Evolutionary conservation across 2,888 invertebrate species (phyloP).

Genomic region (Neuroscelio doddi): DNA sequence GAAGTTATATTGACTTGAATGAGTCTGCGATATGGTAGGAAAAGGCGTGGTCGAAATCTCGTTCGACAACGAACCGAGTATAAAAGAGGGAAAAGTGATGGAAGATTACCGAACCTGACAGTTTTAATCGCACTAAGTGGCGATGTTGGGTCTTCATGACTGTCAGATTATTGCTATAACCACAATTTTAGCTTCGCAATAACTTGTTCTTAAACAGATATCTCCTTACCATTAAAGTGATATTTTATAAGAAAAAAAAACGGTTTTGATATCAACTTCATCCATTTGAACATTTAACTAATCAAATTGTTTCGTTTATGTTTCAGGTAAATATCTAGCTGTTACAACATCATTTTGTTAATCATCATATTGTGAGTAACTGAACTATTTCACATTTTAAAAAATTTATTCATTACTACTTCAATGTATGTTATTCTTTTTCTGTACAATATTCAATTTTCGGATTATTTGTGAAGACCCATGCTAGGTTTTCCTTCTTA

Average conservation of each 20-base stretch:
- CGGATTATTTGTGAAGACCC: conserved; percentile 22
- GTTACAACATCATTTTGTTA: background rate
- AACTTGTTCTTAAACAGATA: conserved; percentile 28
- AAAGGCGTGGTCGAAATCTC: conserved; percentile 50
- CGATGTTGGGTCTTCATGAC: conserved; percentile 51
- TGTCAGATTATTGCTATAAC: conserved; percentile 58
- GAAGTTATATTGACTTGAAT: conserved; percentile 29
- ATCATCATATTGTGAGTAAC: conserved; percentile 27
- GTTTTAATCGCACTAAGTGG: conserved; percentile 65
- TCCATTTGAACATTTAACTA: too few relatives aligned
- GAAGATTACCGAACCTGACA: conserved; percentile 51
- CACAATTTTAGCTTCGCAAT: conserved; percentile 31
- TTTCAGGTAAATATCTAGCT: conserved; percentile 58
- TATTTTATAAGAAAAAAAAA: too few relatives aligned
- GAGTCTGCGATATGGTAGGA: conserved; percentile 36
- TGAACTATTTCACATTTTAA: too few relatives aligned
- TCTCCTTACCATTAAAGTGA: conserved; percentile 29
- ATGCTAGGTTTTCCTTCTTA: too few relatives aligned
- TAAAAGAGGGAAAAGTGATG: conserved; percentile 35
- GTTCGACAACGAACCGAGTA: conserved; percentile 23
- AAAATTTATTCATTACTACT: too few relatives aligned
- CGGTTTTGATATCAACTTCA: too few relatives aligned
- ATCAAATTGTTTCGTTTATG: conserved; percentile 49
- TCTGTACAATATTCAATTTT: too few relatives aligned
- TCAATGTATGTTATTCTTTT: too few relatives aligned